Evolutionary conservation across 2,888 invertebrate genomes (phyloP), one percentile per base, ranked within the genome.

Genomic region (Cotesia congregata): DNA sequence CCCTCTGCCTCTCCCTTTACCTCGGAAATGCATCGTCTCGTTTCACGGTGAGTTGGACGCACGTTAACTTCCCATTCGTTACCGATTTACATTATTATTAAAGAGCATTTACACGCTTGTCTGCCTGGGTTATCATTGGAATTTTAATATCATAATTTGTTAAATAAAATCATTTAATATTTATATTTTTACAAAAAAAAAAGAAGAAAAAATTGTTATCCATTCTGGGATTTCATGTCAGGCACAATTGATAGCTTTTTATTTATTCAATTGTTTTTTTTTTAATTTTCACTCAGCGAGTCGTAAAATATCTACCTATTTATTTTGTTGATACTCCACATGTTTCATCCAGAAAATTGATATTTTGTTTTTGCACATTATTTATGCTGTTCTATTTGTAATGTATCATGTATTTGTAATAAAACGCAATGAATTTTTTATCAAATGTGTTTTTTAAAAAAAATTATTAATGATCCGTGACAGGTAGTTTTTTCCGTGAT

Each of bases 61-160:
- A 79, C 83, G 83, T 85, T 85, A 84, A 86, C 83, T 82, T 80
- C 80, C 83, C 82, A 85, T 84, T 85, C 82, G 84, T 86, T 83
- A 84, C 81, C 83, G 85, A 84, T 86, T 87, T 86, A 85, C 85
- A 87, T 86, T 85, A 87, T 87, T 87, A 86, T 86, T 87, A 87
- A 87, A 86, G 85, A 85, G 84, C 85, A 85, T 87, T 62, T 39
- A 64, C 39, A 61, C 62, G 72, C n/a, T 80, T 78, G 80, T 75
- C 80, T 74, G 80, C 80, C 12, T 9, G 65, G 38, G 38, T 65
- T 65, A 81, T 82, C 81, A 79, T 78, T 76, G 83, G 85, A 87
- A 87, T 86, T 86, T 87, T 85, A 86, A 87, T 67, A 20, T 38
- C 12, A 6, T 30, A n/a, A 15, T 17, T 62, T 20, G 38, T 61